These are phyloP conservation scores for Poecilia wingei DNA, from an alignment of 2,797 vertebrate genomes.

Conservation along the genomic window DNA sequence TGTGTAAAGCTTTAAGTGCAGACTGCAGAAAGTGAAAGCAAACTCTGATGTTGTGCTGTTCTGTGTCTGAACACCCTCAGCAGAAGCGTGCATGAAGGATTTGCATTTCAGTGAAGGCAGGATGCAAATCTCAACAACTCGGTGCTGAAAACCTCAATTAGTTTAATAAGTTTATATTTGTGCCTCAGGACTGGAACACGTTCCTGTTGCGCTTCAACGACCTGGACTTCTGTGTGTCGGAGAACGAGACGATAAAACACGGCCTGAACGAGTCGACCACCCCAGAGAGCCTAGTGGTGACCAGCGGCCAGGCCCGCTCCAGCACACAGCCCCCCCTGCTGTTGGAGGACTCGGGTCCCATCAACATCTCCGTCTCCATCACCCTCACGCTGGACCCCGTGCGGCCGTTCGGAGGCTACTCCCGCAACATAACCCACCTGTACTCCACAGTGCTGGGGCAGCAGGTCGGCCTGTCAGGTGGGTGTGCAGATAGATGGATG, in stretches of 20 bases:
- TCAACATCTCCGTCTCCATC: constrained; percentile 95
- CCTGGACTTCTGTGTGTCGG: constrained; percentile 96
- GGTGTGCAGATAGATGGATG: constrained; percentile 7
- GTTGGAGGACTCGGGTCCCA: constrained; percentile 90
- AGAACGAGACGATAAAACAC: constrained; percentile 97
- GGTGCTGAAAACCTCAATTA: too few relatives aligned
- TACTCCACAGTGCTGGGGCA: constrained; percentile 92
- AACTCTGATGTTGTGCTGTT: neutral
- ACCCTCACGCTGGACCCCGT: constrained; percentile 95
- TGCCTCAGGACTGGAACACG: constrained; percentile 95
- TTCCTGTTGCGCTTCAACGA: constrained; percentile 96
- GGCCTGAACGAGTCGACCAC: constrained; percentile 92
- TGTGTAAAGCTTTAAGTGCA: neutral
- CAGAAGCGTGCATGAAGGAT: neutral
- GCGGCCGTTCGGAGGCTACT: constrained; percentile 93
- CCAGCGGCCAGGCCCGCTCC: constrained; percentile 87
- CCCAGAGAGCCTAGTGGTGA: constrained; percentile 88
- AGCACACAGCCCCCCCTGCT: constrained; percentile 89
- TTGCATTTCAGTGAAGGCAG: constrained; percentile 19
- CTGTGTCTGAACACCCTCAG: neutral
- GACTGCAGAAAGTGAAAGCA: neutral
- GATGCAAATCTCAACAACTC: constrained; percentile 23
- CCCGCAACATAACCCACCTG: constrained; percentile 95
- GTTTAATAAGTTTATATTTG: neutral
- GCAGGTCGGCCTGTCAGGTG: constrained; percentile 93